phyloP scores from a whole-genome alignment of 2,113 vertebrate species.

The Hiodon alosoides region DNA sequence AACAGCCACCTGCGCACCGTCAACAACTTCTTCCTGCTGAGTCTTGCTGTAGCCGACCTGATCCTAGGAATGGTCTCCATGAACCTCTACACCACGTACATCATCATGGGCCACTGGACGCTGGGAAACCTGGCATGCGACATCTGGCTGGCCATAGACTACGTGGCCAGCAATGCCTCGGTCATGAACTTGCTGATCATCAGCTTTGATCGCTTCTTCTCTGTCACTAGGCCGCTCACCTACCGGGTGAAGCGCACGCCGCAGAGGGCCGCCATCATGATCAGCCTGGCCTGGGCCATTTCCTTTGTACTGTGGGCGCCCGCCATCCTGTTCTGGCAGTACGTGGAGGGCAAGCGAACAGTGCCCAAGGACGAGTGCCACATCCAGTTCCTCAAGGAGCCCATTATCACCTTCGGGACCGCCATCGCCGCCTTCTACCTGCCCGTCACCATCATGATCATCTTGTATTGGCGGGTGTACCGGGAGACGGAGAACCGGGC shows the following conservation, averaged over 20 bases:
- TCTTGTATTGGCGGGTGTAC: conserved; percentile 71
- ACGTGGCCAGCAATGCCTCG: conserved; percentile 71
- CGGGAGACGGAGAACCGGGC: conserved; percentile 65
- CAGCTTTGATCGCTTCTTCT: conserved; percentile 75
- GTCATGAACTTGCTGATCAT: conserved; percentile 76
- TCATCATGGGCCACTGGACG: conserved; percentile 67
- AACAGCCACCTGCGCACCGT: conserved; percentile 69
- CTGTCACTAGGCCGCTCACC: conserved; percentile 67
- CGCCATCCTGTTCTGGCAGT: conserved; percentile 71
- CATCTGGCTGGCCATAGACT: conserved; percentile 71
- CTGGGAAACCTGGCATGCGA: conserved; percentile 66
- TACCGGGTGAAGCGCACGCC: conserved; percentile 69
- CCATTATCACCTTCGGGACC: conserved; percentile 67
- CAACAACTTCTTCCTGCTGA: conserved; percentile 73
- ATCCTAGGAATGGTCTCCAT: conserved; percentile 70
- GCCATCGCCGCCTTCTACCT: conserved; percentile 74
- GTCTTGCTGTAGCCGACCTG: conserved; percentile 69
- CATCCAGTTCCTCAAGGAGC: conserved; percentile 66
- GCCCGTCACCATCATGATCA: conserved; percentile 68
- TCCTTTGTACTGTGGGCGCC: conserved; percentile 74
- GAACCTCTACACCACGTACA: conserved; percentile 71
- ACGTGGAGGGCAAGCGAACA: conserved; percentile 54
- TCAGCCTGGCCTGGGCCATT: conserved; percentile 64
- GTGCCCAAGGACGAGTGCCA: conserved; percentile 53
- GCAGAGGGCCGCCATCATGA: conserved; percentile 59